Conservation (phyloP, 2,113 vertebrate genomes). For the Laticauda colubrina region DNA sequence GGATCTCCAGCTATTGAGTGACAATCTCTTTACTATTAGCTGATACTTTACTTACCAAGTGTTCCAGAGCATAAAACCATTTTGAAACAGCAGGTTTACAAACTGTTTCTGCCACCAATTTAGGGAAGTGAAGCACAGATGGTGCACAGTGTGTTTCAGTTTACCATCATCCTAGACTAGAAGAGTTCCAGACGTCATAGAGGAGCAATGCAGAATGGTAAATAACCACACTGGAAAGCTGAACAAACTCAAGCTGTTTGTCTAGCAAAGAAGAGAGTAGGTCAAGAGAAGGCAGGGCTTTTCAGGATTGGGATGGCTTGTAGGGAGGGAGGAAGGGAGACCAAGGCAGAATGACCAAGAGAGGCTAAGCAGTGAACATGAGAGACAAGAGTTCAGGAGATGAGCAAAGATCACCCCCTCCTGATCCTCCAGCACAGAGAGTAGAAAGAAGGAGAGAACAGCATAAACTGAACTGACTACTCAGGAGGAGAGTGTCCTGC, state of each 20-base stretch:
- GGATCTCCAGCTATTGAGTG: not conserved
- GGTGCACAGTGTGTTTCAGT: not conserved
- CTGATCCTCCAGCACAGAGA: no score
- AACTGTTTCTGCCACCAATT: not conserved
- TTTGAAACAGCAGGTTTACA: not conserved
- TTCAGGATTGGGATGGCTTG: no score
- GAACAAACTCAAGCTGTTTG: not conserved
- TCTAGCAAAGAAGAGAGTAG: not conserved
- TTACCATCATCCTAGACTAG: not conserved
- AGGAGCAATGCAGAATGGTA: not conserved
- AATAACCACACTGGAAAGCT: not conserved
- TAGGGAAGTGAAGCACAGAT: not conserved
- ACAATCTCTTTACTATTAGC: not conserved
- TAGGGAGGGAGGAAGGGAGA: no score
- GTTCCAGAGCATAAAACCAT: not conserved
- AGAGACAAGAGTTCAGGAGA: no score
- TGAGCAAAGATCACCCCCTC: no score
- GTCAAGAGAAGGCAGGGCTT: no score
- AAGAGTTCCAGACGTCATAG: not conserved
- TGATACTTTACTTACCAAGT: not conserved
- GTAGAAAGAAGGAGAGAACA: no score
- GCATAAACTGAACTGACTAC: no score
- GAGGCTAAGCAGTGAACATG: no score
- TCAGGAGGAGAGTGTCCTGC: no score
- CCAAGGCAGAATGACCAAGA: no score